Evolutionary conservation across 1,140 invertebrate genomes (phyloP).

Genomic region (Pogonomyrmex californicus): DNA sequence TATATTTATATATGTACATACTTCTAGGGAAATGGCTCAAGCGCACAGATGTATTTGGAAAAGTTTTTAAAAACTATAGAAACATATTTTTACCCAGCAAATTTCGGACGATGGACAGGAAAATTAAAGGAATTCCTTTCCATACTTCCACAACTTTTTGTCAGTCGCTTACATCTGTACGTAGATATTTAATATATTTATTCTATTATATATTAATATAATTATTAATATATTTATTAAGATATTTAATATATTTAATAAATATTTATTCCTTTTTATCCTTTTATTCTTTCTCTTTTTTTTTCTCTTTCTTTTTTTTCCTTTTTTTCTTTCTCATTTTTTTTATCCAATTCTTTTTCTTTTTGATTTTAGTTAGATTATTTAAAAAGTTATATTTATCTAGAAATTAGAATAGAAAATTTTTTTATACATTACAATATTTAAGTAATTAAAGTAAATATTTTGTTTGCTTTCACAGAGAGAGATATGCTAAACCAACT

Average conservation of each 20-base stretch:
- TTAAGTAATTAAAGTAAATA: neutral
- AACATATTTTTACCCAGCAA: slow-evolving; percentile 96
- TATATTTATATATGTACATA: neutral
- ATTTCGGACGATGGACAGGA: slow-evolving; percentile 92
- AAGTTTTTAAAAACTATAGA: slow-evolving; percentile 94
- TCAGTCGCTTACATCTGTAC: slow-evolving; percentile 88
- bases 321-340: too few species aligned
- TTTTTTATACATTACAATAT: neutral
- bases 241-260: too few species aligned
- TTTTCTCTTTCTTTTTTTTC: neutral
- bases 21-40: slow-evolving; percentile 87
- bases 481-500: slow-evolving; percentile 88
- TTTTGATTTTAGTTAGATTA: neutral
- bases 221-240: too few species aligned
- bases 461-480: slow-evolving; percentile 82
- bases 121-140: slow-evolving; percentile 89
- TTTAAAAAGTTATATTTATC: neutral
- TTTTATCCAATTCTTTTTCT: neutral
- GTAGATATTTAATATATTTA: slow-evolving; percentile 36
- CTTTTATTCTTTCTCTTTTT: neutral
- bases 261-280: neutral
- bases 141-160: slow-evolving; percentile 89
- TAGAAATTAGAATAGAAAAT: neutral
- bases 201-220: too few species aligned
- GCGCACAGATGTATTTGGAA: slow-evolving; percentile 91